Base-by-base conservation (phyloP, 1,140 invertebrate genomes). In the Lepidotrigona ventralis region DNA sequence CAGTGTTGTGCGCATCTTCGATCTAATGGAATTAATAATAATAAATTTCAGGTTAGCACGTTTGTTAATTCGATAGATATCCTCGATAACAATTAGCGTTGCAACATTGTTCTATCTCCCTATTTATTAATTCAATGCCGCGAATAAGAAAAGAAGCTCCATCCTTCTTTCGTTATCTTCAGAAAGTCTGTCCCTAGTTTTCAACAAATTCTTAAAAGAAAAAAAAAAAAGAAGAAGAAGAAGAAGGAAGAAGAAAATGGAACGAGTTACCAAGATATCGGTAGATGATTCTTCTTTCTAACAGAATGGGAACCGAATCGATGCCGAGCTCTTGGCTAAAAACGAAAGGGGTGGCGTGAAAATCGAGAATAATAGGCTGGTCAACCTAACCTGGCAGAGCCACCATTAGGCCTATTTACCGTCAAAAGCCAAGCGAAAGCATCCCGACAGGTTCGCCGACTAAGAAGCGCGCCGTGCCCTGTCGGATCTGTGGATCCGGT, bases 281-380 rank as follows among this genome's bases (percentile, higher is more conserved):
- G 2, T 9, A 23, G 33, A 14, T 11, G 12, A 6, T 51, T 23
- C n/a, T 23, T 23, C 21, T 60, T 23, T 46, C 9, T 5, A 1
- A 29, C 12, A 46, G 26, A 80, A 46, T 26, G 51, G 21, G 51
- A 60, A 14, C 33, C 15, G n/a, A 66, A 78, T 53, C 64, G 83
- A n/a, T 85, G 54, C 51, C 33, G 33, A 33, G 39, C 58, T 68
- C n/a, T 70, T 23, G 70, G 12, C 33, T 64, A 46, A 80, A 12
- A 73, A 68, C 70, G 81, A 90, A 91, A 90, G 90, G 39, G 84
- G 81, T 91, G 85, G 90, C 86, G 86, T 90, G 90, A 91, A 91
- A 90, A 90, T 91, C 81, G 88, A 82, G 83, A 79, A 91, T 90
- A 91, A 90, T 90, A 85, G 39, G 56, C 81, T 87, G 85, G 83